A percentile compares a stretch with the other conserved stretches of the same genome.
phyloP scores from a whole-genome alignment of 2,113 vertebrate genomes.

The Dendrocopos noguchii region DNA sequence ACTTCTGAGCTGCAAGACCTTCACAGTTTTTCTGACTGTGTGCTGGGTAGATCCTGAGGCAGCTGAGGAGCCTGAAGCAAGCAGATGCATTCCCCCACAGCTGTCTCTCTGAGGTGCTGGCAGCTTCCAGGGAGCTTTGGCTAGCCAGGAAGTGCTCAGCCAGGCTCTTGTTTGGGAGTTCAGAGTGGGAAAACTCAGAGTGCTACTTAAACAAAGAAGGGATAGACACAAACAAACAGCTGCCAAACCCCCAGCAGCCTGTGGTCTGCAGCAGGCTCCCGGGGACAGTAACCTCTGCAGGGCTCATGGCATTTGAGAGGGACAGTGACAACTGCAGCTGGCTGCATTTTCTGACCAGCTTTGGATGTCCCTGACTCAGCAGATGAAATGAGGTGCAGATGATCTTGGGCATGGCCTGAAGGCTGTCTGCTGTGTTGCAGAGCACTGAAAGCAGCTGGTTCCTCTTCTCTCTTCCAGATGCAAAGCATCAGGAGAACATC shows the following conservation, averaged over 20 bases:
- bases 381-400: not conserved
- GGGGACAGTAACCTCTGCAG: not conserved
- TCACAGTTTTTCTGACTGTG: not conserved
- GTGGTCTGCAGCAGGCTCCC: not conserved
- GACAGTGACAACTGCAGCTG: not conserved
- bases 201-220: not conserved
- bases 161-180: not conserved
- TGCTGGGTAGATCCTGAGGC: not conserved
- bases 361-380: not conserved
- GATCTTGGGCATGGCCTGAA: not conserved
- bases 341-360: not conserved
- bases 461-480: not conserved
- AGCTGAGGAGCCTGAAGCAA: not conserved
- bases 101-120: not conserved
- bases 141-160: not conserved
- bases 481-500: not conserved
- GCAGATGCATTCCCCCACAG: not conserved
- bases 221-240: not conserved
- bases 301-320: not conserved
- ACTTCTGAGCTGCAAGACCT: not conserved
- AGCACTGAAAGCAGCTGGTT: not conserved
- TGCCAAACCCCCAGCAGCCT: not conserved
- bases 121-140: not conserved
- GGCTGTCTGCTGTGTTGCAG: not conserved
- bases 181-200: not conserved